Evolutionary conservation across 2,113 vertebrate species (phyloP), one percentile per base, ranked within the genome.

Genomic region (Crocuta crocuta): DNA sequence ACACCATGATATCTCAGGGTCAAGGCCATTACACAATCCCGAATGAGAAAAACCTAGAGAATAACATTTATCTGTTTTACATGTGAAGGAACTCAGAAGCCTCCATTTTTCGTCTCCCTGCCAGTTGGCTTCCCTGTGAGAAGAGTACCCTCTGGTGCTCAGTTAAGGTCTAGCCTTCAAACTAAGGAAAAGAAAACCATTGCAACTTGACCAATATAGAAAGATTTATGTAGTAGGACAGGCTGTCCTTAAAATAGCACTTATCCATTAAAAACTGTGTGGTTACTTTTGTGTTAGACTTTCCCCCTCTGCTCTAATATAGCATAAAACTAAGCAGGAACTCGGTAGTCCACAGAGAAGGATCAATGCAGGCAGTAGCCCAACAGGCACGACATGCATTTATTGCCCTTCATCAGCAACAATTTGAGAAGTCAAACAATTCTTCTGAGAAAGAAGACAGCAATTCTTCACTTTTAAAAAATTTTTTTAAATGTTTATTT

Each of bases 131-230:
- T 95, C 45, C 81, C 70, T 61, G 68, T 80, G 97, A 82, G 68
- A 85, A 70, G 3, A 83, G 97, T 39, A 90, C 96, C 98, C 97
- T 92, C 98, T 97, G 84, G 76, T 96, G 98, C 26, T 78, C 17
- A 0, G 6, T 23, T 45, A 17, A 31, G 4, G 53, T 35, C 55
- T 33, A 21, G 33, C 66, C 53, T 82, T 81, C 31, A 71, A 70
- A 61, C 16, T 1, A 5, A 90, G 50, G 43, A 85, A 85, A 87
- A 45, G 28, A 83, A 85, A 81, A 33, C 26, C 55, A 74, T 48
- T 17, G 17, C 58, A 83, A 66, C 0, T 11, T 5, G 1, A 88
- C 31, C 39, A 39, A 16, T 11, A 33, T 1, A 2, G 16, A 43
- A 13, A 48, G 19, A 74, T 73, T 61, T 45, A 26, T 63, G 61